phyloP scores from a whole-genome alignment of 1,140 invertebrate species.

The Drosophila erecta region DNA sequence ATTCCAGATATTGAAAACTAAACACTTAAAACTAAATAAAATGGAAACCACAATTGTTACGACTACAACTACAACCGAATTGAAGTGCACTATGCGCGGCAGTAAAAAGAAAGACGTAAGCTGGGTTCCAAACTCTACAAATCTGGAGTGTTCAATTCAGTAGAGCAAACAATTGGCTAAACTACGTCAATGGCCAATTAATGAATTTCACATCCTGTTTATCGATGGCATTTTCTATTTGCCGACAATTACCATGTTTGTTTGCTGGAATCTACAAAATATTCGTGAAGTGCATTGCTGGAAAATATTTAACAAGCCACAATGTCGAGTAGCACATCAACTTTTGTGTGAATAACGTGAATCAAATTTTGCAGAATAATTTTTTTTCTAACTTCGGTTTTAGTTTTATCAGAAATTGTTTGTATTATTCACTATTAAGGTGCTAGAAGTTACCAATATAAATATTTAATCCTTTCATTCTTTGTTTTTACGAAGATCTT shows the following conservation, averaged over 20 bases:
- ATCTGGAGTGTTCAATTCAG: constrained; percentile 2
- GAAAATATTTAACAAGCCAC: constrained; percentile 45
- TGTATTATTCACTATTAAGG: too few relatives aligned
- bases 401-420: background rate
- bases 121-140: constrained; percentile 4
- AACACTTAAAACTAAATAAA: constrained; percentile 1
- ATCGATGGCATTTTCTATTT: constrained; percentile 54
- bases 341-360: too few relatives aligned
- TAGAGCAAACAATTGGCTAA: constrained; percentile 33
- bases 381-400: background rate
- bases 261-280: constrained; percentile 19
- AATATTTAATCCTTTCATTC: too few relatives aligned
- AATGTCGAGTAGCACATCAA: constrained; percentile 11
- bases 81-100: constrained; percentile 43
- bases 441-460: too few relatives aligned
- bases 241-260: constrained; percentile 32
- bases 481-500: too few relatives aligned
- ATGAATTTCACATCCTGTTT: constrained; percentile 62
- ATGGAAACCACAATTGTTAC: constrained; percentile 74
- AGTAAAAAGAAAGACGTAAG: constrained; percentile 69
- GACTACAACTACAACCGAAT: constrained; percentile 59
- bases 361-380: too few relatives aligned
- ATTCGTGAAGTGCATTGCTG: constrained; percentile 9
- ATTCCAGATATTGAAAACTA: background rate
- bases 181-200: constrained; percentile 65